Conservation (phyloP, 2,113 vertebrate genomes). For the Eudyptes chrysolophus region DNA sequence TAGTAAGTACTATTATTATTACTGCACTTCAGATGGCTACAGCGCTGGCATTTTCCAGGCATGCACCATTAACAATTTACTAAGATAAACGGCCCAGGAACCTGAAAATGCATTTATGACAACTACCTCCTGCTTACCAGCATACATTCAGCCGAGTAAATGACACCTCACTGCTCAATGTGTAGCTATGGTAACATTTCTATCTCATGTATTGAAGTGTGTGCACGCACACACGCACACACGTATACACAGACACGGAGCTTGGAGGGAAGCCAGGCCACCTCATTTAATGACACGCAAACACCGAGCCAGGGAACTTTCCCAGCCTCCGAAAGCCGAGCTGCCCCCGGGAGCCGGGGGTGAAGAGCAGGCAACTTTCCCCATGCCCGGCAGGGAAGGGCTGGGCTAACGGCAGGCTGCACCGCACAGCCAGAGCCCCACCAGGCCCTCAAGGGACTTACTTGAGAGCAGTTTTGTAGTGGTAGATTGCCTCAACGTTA, state of each 20-base stretch:
- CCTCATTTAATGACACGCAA: not conserved
- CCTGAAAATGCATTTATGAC: conserved; percentile 30
- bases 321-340: not conserved
- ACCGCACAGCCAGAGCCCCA: fast-evolving
- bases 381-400: not conserved
- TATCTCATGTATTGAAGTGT: not conserved
- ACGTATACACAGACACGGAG: not conserved
- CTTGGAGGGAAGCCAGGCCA: not conserved
- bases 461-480: conserved; percentile 90
- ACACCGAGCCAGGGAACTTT: not conserved
- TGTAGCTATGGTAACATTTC: conserved; percentile 41
- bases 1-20: conserved; percentile 44
- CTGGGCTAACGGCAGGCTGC: not conserved
- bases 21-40: conserved; percentile 8
- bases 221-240: not conserved
- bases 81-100: conserved; percentile 38
- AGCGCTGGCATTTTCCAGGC: not conserved
- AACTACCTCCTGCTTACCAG: conserved; percentile 25
- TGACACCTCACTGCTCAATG: not conserved
- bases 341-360: not conserved
- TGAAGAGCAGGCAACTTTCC: not conserved
- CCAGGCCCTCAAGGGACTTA: conserved; percentile 36
- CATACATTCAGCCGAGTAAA: not conserved
- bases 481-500: conserved; percentile 86
- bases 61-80: conserved; percentile 43